Percentiles rank a stretch among this genome's conserved stretches.
phyloP scores from a whole-genome alignment of 2,113 vertebrate genomes.

The Scolopax mira region DNA sequence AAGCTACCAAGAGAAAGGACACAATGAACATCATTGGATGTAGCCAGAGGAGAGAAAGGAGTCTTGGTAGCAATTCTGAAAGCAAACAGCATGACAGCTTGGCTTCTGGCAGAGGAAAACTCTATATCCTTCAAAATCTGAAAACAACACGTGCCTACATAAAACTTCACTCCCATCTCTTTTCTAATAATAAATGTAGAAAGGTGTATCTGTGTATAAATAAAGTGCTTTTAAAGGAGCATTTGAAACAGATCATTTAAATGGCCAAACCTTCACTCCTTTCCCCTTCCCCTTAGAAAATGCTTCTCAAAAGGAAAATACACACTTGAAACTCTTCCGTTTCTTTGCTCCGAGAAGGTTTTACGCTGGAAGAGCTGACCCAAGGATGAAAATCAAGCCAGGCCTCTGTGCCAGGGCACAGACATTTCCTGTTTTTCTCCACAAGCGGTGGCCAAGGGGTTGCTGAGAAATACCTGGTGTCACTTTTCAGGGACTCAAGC shows the following conservation, averaged over 20 bases:
- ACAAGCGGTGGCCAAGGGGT: neutral
- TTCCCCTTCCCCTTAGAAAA: slow-evolving; percentile 9
- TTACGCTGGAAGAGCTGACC: neutral
- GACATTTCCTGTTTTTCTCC: slow-evolving; percentile 62
- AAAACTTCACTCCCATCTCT: neutral
- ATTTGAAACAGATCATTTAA: neutral
- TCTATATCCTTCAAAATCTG: neutral
- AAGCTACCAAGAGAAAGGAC: neutral
- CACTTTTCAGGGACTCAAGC: neutral
- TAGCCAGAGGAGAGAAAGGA: neutral
- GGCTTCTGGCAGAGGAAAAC: neutral
- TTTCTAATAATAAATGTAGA: neutral
- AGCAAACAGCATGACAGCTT: neutral
- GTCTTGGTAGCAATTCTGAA: neutral
- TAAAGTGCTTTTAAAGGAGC: neutral
- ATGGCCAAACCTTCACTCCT: neutral
- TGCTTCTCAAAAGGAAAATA: neutral
- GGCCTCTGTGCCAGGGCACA: neutral
- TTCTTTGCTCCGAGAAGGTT: neutral
- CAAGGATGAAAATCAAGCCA: neutral
- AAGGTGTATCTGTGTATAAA: neutral
- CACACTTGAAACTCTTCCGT: neutral
- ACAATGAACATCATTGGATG: neutral
- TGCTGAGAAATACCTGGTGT: neutral
- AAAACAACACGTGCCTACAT: neutral